Evolutionary conservation across 2,113 vertebrate genomes (phyloP).

Genomic region (Camarhynchus parvulus): DNA sequence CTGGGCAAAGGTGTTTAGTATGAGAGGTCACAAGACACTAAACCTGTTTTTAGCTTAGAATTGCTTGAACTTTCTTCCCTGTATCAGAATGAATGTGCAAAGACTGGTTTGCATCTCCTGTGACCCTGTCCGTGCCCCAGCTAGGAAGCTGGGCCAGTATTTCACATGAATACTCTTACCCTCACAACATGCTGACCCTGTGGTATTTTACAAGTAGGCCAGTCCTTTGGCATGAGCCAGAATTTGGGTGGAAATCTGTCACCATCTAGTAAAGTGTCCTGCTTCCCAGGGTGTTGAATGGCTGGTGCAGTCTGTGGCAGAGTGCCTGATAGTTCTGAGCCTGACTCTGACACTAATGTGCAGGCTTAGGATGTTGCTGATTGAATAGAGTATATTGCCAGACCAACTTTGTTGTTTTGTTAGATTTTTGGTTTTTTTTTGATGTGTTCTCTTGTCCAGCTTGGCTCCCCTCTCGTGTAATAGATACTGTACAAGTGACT

Average conservation of each 20-base stretch:
- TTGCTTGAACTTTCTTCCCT: background rate
- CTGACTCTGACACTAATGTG: background rate
- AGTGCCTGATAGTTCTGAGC: background rate
- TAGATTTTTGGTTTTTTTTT: background rate
- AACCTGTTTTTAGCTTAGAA: background rate
- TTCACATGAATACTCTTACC: background rate
- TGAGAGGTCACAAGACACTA: background rate
- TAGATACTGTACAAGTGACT: background rate
- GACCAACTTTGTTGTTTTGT: background rate
- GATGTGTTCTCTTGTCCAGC: background rate
- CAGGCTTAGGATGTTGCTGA: background rate
- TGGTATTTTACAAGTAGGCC: background rate
- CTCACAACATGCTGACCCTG: background rate
- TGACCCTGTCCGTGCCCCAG: background rate
- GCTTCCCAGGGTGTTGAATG: background rate
- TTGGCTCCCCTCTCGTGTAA: background rate
- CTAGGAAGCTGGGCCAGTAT: background rate
- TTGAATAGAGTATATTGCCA: background rate
- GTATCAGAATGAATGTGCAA: background rate
- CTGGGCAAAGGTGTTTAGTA: background rate
- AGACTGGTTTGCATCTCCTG: background rate
- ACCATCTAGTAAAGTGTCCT: background rate
- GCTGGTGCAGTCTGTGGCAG: background rate
- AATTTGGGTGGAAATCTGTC: conserved; percentile 16
- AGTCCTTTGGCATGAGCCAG: background rate